Percentiles rank a stretch among this genome's conserved stretches.
These are phyloP conservation scores for Clavelina lepadiformis DNA, from an alignment of 23 tunicate genomes.

Conservation along the genomic window DNA sequence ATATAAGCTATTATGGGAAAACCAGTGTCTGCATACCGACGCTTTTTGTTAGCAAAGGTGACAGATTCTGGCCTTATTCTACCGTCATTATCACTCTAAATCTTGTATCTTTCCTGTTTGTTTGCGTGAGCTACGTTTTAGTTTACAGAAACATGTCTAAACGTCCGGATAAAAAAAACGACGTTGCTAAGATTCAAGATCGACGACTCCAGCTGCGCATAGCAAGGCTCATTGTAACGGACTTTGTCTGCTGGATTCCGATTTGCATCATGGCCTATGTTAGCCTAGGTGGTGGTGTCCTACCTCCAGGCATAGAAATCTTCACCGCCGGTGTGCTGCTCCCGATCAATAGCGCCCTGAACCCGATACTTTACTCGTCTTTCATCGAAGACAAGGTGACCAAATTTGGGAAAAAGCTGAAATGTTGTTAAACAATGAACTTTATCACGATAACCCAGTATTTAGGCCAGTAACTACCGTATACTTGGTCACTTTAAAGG, in stretches of 20 bases:
- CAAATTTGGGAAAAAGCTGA: too few relatives aligned
- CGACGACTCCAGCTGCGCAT: conserved; percentile 11
- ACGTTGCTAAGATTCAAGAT: conserved; percentile 5
- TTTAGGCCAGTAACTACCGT: too few relatives aligned
- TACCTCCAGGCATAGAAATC: conserved; percentile 1
- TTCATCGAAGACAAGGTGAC: too few relatives aligned
- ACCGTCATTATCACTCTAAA: conserved; percentile 4
- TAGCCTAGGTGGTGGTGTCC: not conserved
- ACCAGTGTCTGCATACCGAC: conserved; percentile 21
- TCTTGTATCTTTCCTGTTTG: conserved; percentile 14
- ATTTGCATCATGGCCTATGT: conserved; percentile 15
- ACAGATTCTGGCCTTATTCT: not conserved
- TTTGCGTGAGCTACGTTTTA: conserved; percentile 5
- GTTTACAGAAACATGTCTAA: conserved; percentile 3
- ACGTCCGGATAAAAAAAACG: not conserved
- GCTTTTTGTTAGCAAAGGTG: conserved; percentile 4
- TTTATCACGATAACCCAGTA: too few relatives aligned
- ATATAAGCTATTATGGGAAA: conserved; percentile 5
- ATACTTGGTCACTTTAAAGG: too few relatives aligned
- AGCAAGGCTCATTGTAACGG: conserved; percentile 15
- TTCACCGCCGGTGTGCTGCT: conserved; percentile 10
- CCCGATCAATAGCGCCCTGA: conserved; percentile 26
- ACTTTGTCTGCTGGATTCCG: conserved; percentile 33
- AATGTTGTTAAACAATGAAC: too few relatives aligned
- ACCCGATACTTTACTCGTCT: conserved; percentile 27